Conservation (phyloP, 1,140 invertebrate genomes). For the Leptinotarsa texana region DNA sequence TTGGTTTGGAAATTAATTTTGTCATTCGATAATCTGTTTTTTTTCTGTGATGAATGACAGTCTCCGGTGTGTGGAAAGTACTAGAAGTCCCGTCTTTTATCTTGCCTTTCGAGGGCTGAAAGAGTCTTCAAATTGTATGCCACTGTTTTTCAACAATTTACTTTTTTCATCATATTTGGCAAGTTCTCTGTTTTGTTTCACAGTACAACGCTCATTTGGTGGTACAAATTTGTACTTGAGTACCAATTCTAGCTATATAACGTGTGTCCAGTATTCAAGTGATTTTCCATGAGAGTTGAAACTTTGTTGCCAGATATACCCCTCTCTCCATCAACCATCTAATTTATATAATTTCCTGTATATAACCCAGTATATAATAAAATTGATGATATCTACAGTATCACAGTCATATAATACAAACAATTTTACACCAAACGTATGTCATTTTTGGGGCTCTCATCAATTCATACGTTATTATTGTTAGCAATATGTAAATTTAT, state of each 20-base stretch:
- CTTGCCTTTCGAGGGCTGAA: conserved; percentile 46
- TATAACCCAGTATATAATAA: conserved; percentile 32
- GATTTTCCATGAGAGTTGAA: conserved; percentile 42
- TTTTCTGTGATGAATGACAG: conserved; percentile 19
- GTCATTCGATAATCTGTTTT: conserved; percentile 34
- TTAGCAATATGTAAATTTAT: conserved; percentile 36
- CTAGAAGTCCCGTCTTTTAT: conserved; percentile 45
- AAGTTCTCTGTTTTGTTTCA: conserved; percentile 46
- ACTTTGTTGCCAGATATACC: conserved; percentile 48
- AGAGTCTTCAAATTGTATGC: conserved; percentile 38
- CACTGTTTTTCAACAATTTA: conserved; percentile 35
- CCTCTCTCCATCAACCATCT: conserved; percentile 1
- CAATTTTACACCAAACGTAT: conserved; percentile 31
- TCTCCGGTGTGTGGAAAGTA: conserved; percentile 35
- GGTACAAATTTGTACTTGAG: conserved; percentile 44
- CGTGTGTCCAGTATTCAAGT: conserved; percentile 48
- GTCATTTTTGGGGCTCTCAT: conserved; percentile 48
- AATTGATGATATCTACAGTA: conserved; percentile 27
- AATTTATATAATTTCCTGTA: not conserved
- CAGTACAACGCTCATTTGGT: conserved; percentile 46
- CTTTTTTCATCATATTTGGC: conserved; percentile 40
- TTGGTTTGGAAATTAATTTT: conserved; percentile 39
- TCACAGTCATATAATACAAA: conserved; percentile 25
- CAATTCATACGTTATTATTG: conserved; percentile 38
- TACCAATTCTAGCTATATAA: conserved; percentile 55